Evolutionary conservation across 2,797 vertebrate species (phyloP).

Genomic region (Amblyraja radiata): DNA sequence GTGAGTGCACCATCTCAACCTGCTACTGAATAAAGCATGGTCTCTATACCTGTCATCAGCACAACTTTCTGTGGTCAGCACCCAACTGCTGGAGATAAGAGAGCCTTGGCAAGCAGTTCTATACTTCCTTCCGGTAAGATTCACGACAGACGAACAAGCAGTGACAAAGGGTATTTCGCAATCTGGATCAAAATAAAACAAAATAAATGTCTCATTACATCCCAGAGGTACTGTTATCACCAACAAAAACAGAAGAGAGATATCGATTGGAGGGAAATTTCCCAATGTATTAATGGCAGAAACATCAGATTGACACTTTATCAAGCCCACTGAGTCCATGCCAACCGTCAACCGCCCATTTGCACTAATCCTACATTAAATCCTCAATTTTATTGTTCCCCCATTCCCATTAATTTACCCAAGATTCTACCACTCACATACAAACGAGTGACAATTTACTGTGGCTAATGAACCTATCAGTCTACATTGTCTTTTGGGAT

Average conservation of each 20-base stretch:
- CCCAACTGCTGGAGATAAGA: not conserved
- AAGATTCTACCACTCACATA: too few relatives aligned
- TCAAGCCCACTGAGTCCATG: not conserved
- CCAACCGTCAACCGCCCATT: too few relatives aligned
- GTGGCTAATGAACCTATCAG: too few relatives aligned
- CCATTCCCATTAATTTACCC: too few relatives aligned
- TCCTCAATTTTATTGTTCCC: too few relatives aligned
- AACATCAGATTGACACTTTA: not conserved
- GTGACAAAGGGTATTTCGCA: not conserved
- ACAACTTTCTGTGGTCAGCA: not conserved
- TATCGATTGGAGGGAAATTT: not conserved
- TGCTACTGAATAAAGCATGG: not conserved
- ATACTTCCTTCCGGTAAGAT: not conserved
- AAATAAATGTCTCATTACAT: not conserved
- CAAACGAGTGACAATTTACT: too few relatives aligned
- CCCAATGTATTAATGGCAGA: not conserved
- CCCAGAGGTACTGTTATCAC: not conserved
- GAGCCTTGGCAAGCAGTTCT: not conserved
- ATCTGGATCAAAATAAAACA: conserved; percentile 1
- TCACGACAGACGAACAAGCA: not conserved
- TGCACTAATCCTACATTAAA: too few relatives aligned
- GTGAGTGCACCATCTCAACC: too few relatives aligned
- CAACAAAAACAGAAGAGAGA: too few relatives aligned
- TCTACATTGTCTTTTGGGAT: too few relatives aligned
- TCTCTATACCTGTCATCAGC: conserved; percentile 11